These are phyloP conservation scores for Virgularia gustaviana DNA, from an alignment of 92 coral and sea anemone genomes.

Conservation along the genomic window DNA sequence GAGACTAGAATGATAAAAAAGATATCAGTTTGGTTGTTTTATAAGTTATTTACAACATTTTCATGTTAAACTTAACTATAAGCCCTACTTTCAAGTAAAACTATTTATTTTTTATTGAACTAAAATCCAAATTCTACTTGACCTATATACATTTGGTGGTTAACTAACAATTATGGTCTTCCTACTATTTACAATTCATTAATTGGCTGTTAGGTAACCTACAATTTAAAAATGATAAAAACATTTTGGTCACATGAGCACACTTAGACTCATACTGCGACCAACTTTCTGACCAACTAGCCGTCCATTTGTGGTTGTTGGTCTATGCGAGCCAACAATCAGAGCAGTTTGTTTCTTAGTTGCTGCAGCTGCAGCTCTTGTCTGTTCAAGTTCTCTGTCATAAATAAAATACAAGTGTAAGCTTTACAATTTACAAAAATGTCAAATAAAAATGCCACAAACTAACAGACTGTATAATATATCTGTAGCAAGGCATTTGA, in stretches of 20 bases:
- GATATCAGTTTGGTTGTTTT: no score
- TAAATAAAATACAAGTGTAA: not conserved
- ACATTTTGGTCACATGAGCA: slow-evolving; percentile 75
- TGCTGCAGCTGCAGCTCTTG: slow-evolving; percentile 68
- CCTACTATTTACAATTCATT: not conserved
- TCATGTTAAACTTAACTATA: no score
- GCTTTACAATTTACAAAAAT: no score
- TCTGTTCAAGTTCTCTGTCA: slow-evolving; percentile 60
- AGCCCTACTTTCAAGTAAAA: no score
- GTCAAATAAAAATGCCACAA: no score
- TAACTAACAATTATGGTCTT: not conserved
- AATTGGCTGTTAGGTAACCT: not conserved
- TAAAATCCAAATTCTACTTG: not conserved
- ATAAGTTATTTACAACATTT: no score
- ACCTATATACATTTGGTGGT: not conserved
- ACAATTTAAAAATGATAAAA: slow-evolving; percentile 2
- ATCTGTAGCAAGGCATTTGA: no score
- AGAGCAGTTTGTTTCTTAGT: slow-evolving; percentile 54
- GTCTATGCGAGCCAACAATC: slow-evolving; percentile 46
- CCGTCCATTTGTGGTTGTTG: slow-evolving; percentile 66
- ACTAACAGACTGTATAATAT: no score
- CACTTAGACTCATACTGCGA: slow-evolving; percentile 92
- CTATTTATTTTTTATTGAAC: no score
- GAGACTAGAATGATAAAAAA: no score
- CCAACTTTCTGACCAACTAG: slow-evolving; percentile 82